Conservation (phyloP, 1,140 invertebrate genomes). For the Pseudomyrmex cubaensis region DNA sequence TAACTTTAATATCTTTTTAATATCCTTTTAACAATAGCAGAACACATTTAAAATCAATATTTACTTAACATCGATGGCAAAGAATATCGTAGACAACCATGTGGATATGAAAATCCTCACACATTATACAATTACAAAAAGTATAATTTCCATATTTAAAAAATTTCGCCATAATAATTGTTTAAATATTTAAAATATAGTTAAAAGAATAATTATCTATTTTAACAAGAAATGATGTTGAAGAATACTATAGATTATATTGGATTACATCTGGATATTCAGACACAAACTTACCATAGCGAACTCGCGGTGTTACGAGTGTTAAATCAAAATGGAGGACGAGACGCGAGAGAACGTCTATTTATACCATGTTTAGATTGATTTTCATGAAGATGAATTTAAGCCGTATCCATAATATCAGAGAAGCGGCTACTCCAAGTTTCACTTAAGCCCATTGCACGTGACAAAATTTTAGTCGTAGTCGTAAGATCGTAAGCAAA, state of each 20-base stretch:
- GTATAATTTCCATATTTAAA: background rate
- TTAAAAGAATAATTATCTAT: background rate
- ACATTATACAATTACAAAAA: background rate
- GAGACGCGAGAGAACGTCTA: too few species aligned
- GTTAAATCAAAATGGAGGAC: constrained; percentile 75
- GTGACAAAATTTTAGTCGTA: too few species aligned
- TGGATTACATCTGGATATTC: background rate
- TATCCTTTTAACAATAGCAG: too few species aligned
- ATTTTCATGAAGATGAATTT: too few species aligned
- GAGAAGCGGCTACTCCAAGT: too few species aligned
- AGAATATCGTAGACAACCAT: background rate
- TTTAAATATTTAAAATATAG: background rate
- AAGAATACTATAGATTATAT: constrained; percentile 3
- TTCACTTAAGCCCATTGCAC: too few species aligned
- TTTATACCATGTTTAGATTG: background rate
- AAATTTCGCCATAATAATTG: background rate
- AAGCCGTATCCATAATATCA: too few species aligned
- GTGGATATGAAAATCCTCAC: background rate
- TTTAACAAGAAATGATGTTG: background rate
- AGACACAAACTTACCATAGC: constrained; percentile 70
- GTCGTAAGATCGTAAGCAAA: too few species aligned
- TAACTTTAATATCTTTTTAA: too few species aligned
- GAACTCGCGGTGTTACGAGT: background rate
- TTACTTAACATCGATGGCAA: too few species aligned
- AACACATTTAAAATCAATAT: too few species aligned